Base-by-base conservation (phyloP, 1,140 invertebrate genomes). In the Cardiocondyla obscurior region DNA sequence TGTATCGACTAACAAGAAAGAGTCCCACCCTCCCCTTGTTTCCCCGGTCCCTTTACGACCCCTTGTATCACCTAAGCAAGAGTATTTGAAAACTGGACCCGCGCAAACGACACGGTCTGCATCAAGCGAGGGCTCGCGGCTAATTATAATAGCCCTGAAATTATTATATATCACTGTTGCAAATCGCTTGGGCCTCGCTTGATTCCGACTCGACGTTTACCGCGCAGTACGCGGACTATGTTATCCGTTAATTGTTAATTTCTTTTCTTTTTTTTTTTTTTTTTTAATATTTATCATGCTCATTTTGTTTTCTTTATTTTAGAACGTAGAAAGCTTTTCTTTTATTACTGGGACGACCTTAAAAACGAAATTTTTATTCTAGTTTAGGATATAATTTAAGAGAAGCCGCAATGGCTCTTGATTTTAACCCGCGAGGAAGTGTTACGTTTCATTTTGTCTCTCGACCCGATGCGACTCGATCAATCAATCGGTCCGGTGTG, bases 231-330 rank as follows among this genome's bases (percentile, higher is more conserved):
- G 84, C 65, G 83, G 83, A 87, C 86, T 90, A 85, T 87, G 86
- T 86, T 83, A 89, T 74, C 42, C 53, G 86, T 84, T 89, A 85
- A 90, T 91, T 92, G 89, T 92, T 91, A 90, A 86, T 69, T 90
- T 87, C 84, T 64, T 89, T 87, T 86, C 64, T 62, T 70, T 72
- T 28, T 64, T n/a, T 87, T 85, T 64, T 89, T 87, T 86, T 70
- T 62, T 70, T 72, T 28, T 64, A 89, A 90, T 92, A 90, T 91
- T 89, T 89, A 91, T 91, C 88, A 90, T 46, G 77, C 86, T 88
- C 84, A 51, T 53, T 83, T 87, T 65, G 49, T 55, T 49, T 84
- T 81, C 83, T 85, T 74, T 88, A 88, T 84, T 76, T 81, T 85
- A 91, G 85, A 72, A 42, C 81, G 22, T 90, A 92, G 2, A 89